Base-by-base conservation (phyloP, 2,888 invertebrate species). In the Pemphredon lugubris region DNA sequence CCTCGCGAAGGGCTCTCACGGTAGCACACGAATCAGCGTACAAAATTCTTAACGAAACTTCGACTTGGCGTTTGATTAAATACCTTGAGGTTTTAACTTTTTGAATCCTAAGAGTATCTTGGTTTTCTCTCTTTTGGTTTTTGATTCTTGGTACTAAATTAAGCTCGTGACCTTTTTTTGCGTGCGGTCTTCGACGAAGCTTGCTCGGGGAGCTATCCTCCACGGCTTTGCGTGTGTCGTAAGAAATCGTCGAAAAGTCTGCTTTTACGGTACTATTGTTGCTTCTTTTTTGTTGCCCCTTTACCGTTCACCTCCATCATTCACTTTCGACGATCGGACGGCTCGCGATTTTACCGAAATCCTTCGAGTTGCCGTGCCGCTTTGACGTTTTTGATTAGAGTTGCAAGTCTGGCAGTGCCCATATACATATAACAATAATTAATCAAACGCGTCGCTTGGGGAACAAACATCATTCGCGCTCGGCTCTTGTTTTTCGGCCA, bases 401-500 rank as follows among this genome's bases (percentile, higher is more conserved):
- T 84, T 81, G 79, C 83, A 83, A 84, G 83, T 83, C 81, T 86
- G 86, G 86, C 86, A 86, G 86, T 86, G 86, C 82, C 85, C 79
- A 77, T 86, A 71, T n/a, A n/a, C n/a, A n/a, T n/a, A n/a, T n/a
- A n/a, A n/a, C n/a, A n/a, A n/a, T 82, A 84, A 84, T 82, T 85
- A 83, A 79, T 76, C 74, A 74, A 58, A 74, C 61, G 57, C 32
- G 32, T 34, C 71, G 42, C 75, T 60, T n/a, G n/a, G 54, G 47
- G 26, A 47, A 58, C 61, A 66, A 50, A 51, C 68, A 54, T 59
- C 64, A 57, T 42, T 47, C 50, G n/a, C 34, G 23, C 58, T 18
- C 40, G 58, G 34, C 18, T 53, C 11, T 47, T 9, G 1, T 26
- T 26, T 6, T 20, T 45, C 16, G 7, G 20, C 2, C 11, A n/a